Percentiles rank a stretch among this genome's conserved stretches.
phyloP scores from a whole-genome alignment of 2,797 vertebrate genomes.

The Macropus fuliginosus region DNA sequence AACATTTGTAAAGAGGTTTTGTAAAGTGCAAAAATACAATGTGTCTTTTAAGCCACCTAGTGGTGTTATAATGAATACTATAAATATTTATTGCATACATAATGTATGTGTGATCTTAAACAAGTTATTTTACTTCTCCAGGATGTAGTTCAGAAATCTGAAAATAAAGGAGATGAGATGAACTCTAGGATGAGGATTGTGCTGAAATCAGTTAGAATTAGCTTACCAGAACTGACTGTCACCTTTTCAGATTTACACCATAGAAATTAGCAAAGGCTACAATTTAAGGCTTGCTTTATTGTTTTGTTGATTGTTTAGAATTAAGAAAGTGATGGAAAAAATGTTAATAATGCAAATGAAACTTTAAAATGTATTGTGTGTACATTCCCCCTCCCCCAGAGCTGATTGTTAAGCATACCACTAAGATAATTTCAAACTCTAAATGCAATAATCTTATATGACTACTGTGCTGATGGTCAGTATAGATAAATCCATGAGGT shows the following conservation, averaged over 20 bases:
- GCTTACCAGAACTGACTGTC: background rate
- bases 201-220: background rate
- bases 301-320: background rate
- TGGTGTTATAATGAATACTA: background rate
- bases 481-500: background rate
- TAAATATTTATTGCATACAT: background rate
- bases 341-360: background rate
- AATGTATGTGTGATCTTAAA: background rate
- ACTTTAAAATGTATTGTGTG: background rate
- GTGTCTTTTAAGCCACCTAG: background rate
- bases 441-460: background rate
- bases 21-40: background rate
- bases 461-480: background rate
- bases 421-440: background rate
- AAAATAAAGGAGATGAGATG: background rate
- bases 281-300: background rate
- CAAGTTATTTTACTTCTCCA: background rate
- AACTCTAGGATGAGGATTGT: background rate
- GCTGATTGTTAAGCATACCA: background rate
- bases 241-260: background rate
- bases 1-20: background rate
- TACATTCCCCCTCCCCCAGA: background rate
- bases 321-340: background rate
- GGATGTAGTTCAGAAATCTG: background rate
- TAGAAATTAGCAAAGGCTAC: background rate